Evolutionary conservation across 1,140 invertebrate genomes (phyloP), one percentile per base, ranked within the genome.

Genomic region (Cotesia glomerata): DNA sequence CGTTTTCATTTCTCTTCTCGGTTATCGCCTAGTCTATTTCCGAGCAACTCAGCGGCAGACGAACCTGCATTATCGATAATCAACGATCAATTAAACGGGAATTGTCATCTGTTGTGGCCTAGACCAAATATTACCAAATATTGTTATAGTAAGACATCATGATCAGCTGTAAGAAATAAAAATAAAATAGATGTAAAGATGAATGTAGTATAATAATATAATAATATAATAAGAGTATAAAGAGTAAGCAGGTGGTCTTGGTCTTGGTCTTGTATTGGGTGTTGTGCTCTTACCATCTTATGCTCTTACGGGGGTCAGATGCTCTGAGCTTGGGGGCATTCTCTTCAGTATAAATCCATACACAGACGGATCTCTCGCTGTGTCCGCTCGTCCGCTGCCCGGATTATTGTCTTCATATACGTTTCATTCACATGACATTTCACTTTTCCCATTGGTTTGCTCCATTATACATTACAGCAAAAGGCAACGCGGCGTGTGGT

Each of bases 361-460:
- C 18, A 64, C 39, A 9, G 5, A 26, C 39, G n/a, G 45, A 9
- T 45, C 65, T 18, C 51, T 54, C 32, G 35, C 54, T 58, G 56
- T 5, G 56, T 59, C 14, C 4, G 3, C 9, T 18, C 18, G 18
- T 18, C 2, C 18, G 18, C 18, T 18, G 18, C 18, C 18, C 36
- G 5, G 34, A 72, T 54, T 49, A n/a, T n/a, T 56, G 39, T 54
- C 26, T 13, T 16, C 39, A 18, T n/a, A 54, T 67, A 18, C 34
- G 49, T 72, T 72, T 67, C 49, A 75, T 71, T 74, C 71, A 72
- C 49, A 49, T 77, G 75, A 77, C 72, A 59, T 77, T 75, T 75
- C 68, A 77, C 75, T 77, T 77, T 76, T 77, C 71, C 68, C 70
- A 77, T 68, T 73, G 67, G 73, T 51, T 75, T 64, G 54, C 49